Evolutionary conservation across 2,888 invertebrate species (phyloP), one percentile per base, ranked within the genome.

Genomic region (Campoplex capitator): DNA sequence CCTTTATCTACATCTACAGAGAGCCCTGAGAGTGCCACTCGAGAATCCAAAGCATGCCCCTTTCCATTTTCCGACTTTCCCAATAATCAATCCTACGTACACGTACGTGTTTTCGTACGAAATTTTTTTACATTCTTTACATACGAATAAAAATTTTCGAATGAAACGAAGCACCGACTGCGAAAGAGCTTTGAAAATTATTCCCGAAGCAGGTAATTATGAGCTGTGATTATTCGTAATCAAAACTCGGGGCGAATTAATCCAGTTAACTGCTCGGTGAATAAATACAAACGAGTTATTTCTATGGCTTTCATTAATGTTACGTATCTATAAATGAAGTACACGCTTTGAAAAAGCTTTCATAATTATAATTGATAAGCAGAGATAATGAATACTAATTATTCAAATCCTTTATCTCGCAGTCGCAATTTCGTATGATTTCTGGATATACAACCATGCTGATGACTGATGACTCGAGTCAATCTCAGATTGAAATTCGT

Each of bases 51-150:
- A 56, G 38, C 18, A 78, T 54, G 38, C 58, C 79, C 70, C 45
- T 18, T 70, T 58, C 32, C 48, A 68, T 77, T 51, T 54, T 38
- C 42, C 45, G 48, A 32, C 35, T 23, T 58, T 62, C 45, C 71
- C 80, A 62, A 73, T 73, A 80, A 62, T 80, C 73, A 62, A 80
- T 80, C 70, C 13, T 62, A 23, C 35, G 54, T 56, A 56, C 35
- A 23, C 35, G 54, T 56, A 56, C 35, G 73, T 71, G 71, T 71
- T 71, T 71, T 51, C 32, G 18, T 35, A 71, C 32, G n/a, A 18
- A 71, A 48, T 51, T 51, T 51, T 9, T 32, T 28, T 23, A 71
- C 28, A 51, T 32, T n/a, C 18, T 13, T 9, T n/a, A 18, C 51
- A 13, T 51, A 18, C 32, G 71, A 71, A 71, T n/a, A 51, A 71